Base-by-base conservation (phyloP, 2,888 invertebrate genomes). In the Ditula angustiorana region DNA sequence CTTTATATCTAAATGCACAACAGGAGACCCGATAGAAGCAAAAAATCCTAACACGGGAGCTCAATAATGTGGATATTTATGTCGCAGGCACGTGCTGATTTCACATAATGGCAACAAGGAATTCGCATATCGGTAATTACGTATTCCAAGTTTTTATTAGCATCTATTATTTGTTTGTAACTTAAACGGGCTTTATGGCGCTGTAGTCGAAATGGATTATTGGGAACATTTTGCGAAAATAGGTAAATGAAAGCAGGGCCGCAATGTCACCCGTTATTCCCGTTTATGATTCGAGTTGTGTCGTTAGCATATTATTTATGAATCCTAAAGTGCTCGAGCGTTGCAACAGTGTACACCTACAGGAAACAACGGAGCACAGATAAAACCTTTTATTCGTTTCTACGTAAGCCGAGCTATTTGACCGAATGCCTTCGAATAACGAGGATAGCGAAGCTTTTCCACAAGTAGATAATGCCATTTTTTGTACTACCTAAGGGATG, bases 41-140 rank as follows among this genome's bases (percentile, higher is more conserved):
- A 88, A 88, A 87, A 87, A 84, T 74, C 69, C 79, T 79, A 80
- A 78, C 76, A 78, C 79, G 74, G 74, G 73, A 78, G 74, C 80
- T 85, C 82, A 88, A 88, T 91, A 92, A 91, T 89, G 87, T 83
- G 89, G 87, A 89, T 90, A 91, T 92, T 90, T 91, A 92, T 91
- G 90, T 80, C 86, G 68, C 63, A 74, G 87, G 82, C 92, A 92
- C 92, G 92, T 91, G 92, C 90, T 88, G 87, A 87, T 85, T 83
- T 81, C 78, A 78, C 74, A 75, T 86, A 89, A 88, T 86, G 85
- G 82, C 76, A 77, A 90, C 88, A 89, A 82, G 88, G 83, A 88
- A 86, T 86, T 82, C 86, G 78, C 90, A 88, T 91, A 89, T 89
- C 83, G 80, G 81, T 90, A 86, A 92, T 90, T 85, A 82, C 80